Base-by-base conservation (phyloP, 2,888 invertebrate species). In the Dasypogon diadema region DNA sequence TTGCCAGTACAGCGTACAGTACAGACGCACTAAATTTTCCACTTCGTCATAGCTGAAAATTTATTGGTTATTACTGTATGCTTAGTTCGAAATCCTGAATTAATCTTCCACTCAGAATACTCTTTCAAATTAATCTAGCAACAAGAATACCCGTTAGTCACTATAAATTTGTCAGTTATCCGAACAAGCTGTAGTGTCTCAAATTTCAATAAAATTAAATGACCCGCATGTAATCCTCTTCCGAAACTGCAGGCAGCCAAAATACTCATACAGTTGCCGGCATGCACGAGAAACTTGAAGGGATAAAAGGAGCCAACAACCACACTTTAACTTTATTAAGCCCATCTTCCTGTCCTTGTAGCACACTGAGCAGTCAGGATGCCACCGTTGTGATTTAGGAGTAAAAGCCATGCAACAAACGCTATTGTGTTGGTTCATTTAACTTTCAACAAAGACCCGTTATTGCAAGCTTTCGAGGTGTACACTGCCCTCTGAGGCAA, bases 181-280 rank as follows among this genome's bases (percentile, higher is more conserved):
- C 72, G 72, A 75, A 75, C 75, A 75, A 60, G 77, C 46, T 77
- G 63, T 72, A 77, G 75, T 74, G 73, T 77, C 70, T 77, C 75
- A 77, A 75, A 75, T 77, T 77, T 77, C 75, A 77, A 77, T 77
- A 77, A 77, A 77, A 77, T 68, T 73, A 77, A 77, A 77, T 77
- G 75, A 75, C 56, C 77, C 63, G 75, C 51, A 75, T 70, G 65
- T 75, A 77, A 77, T 77, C 75, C 77, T 46, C 46, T 73, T 75
- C 72, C 75, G 63, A 75, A 70, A 60, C 54, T 77, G 63, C 75
- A 70, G 14, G 26, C 34, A 26, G 21, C 26, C 48, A 46, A 48
- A 68, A 48, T 48, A 14, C 37, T 42, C 42, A 1, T 42, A 12
- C 42, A 22, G 21, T 30, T 18, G 26, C 54, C 54, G 24, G 34